Evolutionary conservation across 2,797 vertebrate genomes (phyloP).

Genomic region (Anguilla megastoma): DNA sequence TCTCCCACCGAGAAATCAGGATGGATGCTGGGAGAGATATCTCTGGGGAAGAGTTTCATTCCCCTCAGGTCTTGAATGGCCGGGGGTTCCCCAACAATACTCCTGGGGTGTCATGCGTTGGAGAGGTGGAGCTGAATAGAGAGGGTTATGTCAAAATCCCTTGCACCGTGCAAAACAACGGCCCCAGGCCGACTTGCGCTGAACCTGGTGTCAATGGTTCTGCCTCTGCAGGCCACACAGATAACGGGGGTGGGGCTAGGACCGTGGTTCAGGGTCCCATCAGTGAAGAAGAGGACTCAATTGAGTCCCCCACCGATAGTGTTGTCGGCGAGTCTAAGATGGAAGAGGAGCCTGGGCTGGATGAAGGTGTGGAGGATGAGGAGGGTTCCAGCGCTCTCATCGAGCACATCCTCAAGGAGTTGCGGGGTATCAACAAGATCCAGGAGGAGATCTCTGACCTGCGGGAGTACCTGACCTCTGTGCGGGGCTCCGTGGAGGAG

Average conservation of each 20-base stretch:
- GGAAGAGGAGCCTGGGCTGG: conserved; percentile 57
- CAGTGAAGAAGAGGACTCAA: conserved; percentile 54
- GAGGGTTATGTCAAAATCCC: conserved; percentile 76
- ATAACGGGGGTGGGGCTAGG: not conserved
- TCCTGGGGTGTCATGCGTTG: conserved; percentile 62
- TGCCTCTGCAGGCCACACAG: conserved; percentile 4
- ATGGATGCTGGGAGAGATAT: conserved; percentile 68
- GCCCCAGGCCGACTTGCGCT: conserved; percentile 41
- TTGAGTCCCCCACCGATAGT: conserved; percentile 61
- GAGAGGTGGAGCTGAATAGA: conserved; percentile 77
- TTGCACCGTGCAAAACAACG: conserved; percentile 68
- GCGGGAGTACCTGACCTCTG: conserved; percentile 74
- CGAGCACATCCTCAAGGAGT: conserved; percentile 77
- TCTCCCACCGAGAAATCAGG: conserved; percentile 76
- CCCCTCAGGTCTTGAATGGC: conserved; percentile 58
- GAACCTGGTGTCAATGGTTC: conserved; percentile 43
- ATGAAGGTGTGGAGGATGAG: conserved; percentile 52
- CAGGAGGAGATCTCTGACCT: conserved; percentile 81
- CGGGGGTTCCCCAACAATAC: conserved; percentile 50
- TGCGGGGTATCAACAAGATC: conserved; percentile 78
- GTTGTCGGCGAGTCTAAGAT: conserved; percentile 45
- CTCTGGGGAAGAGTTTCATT: conserved; percentile 45
- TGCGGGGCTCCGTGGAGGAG: conserved; percentile 78
- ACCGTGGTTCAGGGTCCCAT: conserved; percentile 28
- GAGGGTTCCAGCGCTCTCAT: conserved; percentile 74